These are phyloP conservation scores for Rhinatrema bivittatum DNA, from an alignment of 2,797 vertebrate species.

Conservation along the genomic window DNA sequence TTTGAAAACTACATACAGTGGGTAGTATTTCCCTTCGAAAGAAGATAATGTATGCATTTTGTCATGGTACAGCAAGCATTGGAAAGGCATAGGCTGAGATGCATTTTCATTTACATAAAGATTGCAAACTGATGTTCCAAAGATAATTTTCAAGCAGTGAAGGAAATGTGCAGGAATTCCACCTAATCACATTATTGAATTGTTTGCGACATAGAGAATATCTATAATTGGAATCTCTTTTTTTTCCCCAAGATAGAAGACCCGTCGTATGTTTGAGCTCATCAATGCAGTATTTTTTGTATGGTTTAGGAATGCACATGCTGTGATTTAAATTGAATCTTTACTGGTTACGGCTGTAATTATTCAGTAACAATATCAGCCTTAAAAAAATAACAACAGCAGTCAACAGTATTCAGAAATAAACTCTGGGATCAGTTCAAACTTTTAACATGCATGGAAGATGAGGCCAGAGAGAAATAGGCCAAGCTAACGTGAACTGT, in stretches of 20 bases:
- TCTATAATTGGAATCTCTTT: conserved; percentile 77
- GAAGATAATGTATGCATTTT: conserved; percentile 34
- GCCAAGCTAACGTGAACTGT: too few relatives aligned
- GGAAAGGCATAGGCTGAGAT: conserved; percentile 26
- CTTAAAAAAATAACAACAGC: not conserved
- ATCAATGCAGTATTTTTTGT: conserved; percentile 8
- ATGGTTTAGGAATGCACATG: not conserved
- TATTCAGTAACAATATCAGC: not conserved
- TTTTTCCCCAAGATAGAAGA: conserved; percentile 54
- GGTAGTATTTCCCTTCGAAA: conserved; percentile 42
- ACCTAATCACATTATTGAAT: conserved; percentile 39
- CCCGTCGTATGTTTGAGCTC: conserved; percentile 38
- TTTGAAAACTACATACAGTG: conserved; percentile 53
- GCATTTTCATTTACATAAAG: conserved; percentile 50
- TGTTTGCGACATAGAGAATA: conserved; percentile 60
- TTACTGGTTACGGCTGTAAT: not conserved
- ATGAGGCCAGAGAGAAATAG: too few relatives aligned
- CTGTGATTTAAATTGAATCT: not conserved
- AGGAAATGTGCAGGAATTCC: conserved; percentile 30
- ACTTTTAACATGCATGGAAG: too few relatives aligned
- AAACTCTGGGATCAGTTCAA: too few relatives aligned
- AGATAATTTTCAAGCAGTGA: conserved; percentile 44
- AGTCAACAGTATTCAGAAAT: too few relatives aligned
- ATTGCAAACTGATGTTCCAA: conserved; percentile 49
- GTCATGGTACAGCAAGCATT: conserved; percentile 35